Evolutionary conservation across 2,888 invertebrate genomes (phyloP).

Genomic region (Caenorhabditis sulstoni): DNA sequence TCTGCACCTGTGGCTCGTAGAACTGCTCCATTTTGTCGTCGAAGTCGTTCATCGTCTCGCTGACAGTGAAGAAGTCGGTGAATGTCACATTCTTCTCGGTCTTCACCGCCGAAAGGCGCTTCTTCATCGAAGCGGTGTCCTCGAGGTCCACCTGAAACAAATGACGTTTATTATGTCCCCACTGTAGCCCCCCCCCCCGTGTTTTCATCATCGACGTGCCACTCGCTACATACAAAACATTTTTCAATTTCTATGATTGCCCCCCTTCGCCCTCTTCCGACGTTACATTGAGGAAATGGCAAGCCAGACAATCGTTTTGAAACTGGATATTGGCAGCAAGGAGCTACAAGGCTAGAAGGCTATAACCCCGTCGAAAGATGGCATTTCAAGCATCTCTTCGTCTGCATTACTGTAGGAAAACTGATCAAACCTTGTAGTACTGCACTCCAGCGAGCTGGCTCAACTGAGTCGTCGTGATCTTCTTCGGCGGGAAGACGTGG

Average conservation of each 20-base stretch:
- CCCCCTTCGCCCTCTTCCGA: neutral
- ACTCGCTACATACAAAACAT: neutral
- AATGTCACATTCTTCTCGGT: conserved; percentile 70
- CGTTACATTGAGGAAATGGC: neutral
- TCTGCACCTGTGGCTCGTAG: conserved; percentile 73
- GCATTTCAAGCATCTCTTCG: neutral
- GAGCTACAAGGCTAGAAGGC: conserved; percentile 16
- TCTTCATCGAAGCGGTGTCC: conserved; percentile 76
- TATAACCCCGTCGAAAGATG: neutral
- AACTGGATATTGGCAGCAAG: neutral
- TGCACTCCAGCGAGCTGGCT: conserved; percentile 88
- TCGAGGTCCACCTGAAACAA: conserved; percentile 75
- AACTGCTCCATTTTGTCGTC: conserved; percentile 75
- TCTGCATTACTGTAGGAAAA: too few species aligned
- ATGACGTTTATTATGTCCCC: too few species aligned
- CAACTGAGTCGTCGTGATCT: conserved; percentile 86
- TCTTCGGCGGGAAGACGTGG: conserved; percentile 88
- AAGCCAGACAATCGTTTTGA: neutral
- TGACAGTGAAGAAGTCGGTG: conserved; percentile 74
- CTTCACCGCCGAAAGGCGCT: conserved; percentile 73
- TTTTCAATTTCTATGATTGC: neutral
- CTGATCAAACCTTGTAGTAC: conserved; percentile 87
- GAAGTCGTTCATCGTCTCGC: conserved; percentile 69
- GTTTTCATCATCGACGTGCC: neutral
- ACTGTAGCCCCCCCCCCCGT: too few species aligned